Base-by-base conservation (phyloP, 2,113 vertebrate genomes). In the Eclectus roratus region DNA sequence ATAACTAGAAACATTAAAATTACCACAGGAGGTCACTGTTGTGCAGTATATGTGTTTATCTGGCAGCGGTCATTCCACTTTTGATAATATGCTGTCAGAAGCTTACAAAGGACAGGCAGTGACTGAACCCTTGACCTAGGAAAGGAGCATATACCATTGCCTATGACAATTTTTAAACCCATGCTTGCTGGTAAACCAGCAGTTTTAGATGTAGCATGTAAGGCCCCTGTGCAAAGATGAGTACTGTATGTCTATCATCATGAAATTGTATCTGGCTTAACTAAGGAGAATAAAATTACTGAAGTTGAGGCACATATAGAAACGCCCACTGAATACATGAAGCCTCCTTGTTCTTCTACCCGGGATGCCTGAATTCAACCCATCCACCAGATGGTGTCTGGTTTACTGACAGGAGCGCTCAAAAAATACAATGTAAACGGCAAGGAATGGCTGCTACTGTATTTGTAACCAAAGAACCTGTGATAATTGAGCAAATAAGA, bases 1-100 rank as follows among this genome's bases (percentile, higher is more conserved):
- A 60, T 64, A 85, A 46, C 37, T 28, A 12, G 60, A 66, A 70
- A 27, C 24, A 37, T 41, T 47, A 12, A 31, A 41, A 2, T 91
- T 84, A 47, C 95, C 95, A 91, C 73, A 66, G 21, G 95, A 96
- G 88, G 95, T 91, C 95, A 93, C 85, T 96, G 55, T 89, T 93
- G 91, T 88, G 85, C 85, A 89, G 81, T 10, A 16, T 56, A 73
- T 61, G 4, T 8, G 33, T 47, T 6, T 35, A 8, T 20, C 5
- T 33, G 52, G 33, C 53, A 4, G 11, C 3, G 9, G 10, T 13
- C 19, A 3, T 20, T 65, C 12, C 4, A 2, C 27, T 80, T 79
- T 21, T 11, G 18, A 31, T 56, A 85, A 65, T 10, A 27, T 23
- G 25, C 43, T 50, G 11, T 33, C 33, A 33, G 35, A 44, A 70